A percentile compares a stretch with the other conserved stretches of the same genome.
Conservation (phyloP, 2,888 invertebrate species). For the Galerucella pusilla region DNA sequence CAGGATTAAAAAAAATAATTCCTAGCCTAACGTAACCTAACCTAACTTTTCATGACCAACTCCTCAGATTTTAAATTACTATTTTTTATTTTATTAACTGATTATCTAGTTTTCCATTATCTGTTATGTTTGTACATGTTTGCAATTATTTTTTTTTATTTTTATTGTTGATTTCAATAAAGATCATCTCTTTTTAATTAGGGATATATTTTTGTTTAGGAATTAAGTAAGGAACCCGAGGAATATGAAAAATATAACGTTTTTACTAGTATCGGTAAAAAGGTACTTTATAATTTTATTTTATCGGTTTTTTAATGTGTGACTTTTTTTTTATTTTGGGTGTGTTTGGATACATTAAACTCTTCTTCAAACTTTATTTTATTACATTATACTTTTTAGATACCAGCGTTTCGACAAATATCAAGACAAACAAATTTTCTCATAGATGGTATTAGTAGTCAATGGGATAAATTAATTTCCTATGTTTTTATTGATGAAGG, state of each 20-base stretch:
- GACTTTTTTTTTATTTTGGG: neutral
- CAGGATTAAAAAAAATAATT: no score
- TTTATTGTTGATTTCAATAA: neutral
- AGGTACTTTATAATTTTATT: conserved; percentile 41
- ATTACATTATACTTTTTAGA: conserved; percentile 61
- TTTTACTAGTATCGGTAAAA: conserved; percentile 72
- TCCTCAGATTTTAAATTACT: no score
- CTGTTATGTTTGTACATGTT: no score
- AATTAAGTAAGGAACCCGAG: conserved; percentile 72
- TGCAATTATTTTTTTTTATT: no score
- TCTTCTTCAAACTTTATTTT: neutral
- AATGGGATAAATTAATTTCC: conserved; percentile 70
- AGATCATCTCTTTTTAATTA: conserved; percentile 28
- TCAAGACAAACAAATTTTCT: conserved; percentile 72
- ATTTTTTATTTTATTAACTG: no score
- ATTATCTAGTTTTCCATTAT: no score
- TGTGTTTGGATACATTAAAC: neutral
- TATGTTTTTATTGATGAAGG: conserved; percentile 75
- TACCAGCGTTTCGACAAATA: conserved; percentile 73
- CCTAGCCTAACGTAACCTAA: no score
- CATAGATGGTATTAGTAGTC: conserved; percentile 69
- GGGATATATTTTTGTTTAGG: conserved; percentile 65
- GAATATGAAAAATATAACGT: conserved; percentile 69
- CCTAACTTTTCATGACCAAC: no score
- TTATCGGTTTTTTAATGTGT: neutral